These are phyloP conservation scores for Ceuthmochares aereus DNA, from an alignment of 2,113 vertebrate species.

Conservation along the genomic window DNA sequence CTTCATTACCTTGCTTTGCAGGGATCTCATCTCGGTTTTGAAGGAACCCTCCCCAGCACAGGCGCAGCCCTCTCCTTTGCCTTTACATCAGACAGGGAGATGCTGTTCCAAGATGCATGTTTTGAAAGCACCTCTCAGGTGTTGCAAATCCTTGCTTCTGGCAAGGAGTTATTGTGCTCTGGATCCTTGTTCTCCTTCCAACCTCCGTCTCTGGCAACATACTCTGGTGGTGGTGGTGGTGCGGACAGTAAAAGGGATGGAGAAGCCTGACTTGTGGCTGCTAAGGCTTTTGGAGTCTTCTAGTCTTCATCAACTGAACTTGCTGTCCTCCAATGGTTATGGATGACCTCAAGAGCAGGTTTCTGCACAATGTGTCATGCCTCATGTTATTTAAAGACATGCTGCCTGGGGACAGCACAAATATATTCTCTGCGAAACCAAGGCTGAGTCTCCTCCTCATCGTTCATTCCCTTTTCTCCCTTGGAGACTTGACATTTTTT, in stretches of 20 bases:
- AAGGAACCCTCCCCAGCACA: not conserved
- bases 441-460: not conserved
- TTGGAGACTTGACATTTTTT: not conserved
- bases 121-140: not conserved
- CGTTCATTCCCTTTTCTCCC: not conserved
- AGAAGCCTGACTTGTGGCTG: not conserved
- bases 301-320: not conserved
- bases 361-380: not conserved
- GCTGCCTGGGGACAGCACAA: not conserved
- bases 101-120: not conserved
- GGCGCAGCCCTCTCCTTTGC: rapidly evolving
- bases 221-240: not conserved
- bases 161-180: not conserved
- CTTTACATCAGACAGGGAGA: not conserved
- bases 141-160: not conserved
- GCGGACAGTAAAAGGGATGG: not conserved
- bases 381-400: not conserved
- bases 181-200: not conserved
- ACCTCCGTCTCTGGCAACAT: rapidly evolving
- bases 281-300: not conserved
- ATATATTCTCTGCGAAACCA: not conserved
- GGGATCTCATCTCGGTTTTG: not conserved
- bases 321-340: not conserved
- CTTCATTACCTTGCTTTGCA: not conserved
- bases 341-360: not conserved